Evolutionary conservation across 1,140 invertebrate species (phyloP), one percentile per base, ranked within the genome.

Genomic region (Drosophila pruinosa): DNA sequence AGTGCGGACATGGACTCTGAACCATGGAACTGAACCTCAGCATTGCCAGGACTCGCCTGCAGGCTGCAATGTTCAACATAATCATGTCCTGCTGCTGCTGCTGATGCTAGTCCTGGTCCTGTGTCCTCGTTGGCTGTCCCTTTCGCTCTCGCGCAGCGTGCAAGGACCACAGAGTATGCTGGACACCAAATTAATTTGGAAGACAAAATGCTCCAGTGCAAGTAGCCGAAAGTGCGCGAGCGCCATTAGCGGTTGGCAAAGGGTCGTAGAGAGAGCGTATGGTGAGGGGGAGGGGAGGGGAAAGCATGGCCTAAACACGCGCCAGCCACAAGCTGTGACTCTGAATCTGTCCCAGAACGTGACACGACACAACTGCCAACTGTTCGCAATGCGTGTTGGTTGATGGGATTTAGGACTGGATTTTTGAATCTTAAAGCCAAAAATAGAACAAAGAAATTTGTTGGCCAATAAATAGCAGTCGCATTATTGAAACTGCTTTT

Each of bases 121-220:
- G 28, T 31, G 10, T 12, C 5, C 28, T 50, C 14, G 7, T 45
- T 38, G 7, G 15, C 21, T 47, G 43, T 47, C 39, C 24, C 26
- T 52, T 26, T 21, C 36, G 8, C 8, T n/a, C 24, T 31, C 26
- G 24, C 6, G 8, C 14, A 24, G 17, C 10, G 26, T 22, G 34
- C 54, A 59, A 57, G 43, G 41, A 70, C 50, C 22, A 22, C 63
- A n/a, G 21, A 19, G 31, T 36, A 62, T 31, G 56, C 77, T 64
- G 81, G 69, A 71, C 53, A 86, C 81, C 81, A 86, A 85, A 85
- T 85, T 85, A 85, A 85, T 85, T 85, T 86, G 77, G 65, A 77
- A 85, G 81, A 85, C 81, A 86, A 71, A 85, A 86, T 85, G 77
- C 69, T 80, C 63, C 52, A 63, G 50, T 77, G 77, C 76, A 80